Conservation (phyloP, 2,797 vertebrate genomes). For the Valencia hispanica region DNA sequence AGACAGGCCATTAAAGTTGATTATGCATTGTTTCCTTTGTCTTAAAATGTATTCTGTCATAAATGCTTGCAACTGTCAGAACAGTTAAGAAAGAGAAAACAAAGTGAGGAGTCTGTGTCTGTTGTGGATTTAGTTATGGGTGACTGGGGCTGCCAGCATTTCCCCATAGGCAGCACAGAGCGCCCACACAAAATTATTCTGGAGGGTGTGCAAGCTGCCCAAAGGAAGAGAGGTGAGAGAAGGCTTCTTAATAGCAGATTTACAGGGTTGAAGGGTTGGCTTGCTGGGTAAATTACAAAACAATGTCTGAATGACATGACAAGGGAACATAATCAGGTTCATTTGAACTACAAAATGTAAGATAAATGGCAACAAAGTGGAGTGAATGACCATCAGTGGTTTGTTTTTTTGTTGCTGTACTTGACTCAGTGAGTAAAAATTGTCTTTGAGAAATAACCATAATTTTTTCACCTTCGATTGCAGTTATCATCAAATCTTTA, state of each 20-base stretch:
- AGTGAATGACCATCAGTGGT: not conserved
- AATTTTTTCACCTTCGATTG: not conserved
- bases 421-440: not conserved
- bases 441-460: not conserved
- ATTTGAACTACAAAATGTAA: not conserved
- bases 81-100: slow-evolving; percentile 9
- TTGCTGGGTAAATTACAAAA: not conserved
- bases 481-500: not conserved
- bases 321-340: not conserved
- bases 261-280: not conserved
- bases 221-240: not conserved
- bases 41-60: slow-evolving; percentile 32
- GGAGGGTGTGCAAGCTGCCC: slow-evolving; percentile 3
- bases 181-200: slow-evolving; percentile 3
- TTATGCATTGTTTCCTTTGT: slow-evolving; percentile 44
- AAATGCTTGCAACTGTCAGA: slow-evolving; percentile 36
- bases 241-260: not conserved
- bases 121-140: not conserved
- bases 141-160: slow-evolving; percentile 2
- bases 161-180: not conserved
- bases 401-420: not conserved
- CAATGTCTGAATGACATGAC: not conserved
- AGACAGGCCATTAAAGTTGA: slow-evolving; percentile 45
- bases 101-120: not conserved
- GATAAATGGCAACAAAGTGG: not conserved